These are phyloP conservation scores for Lepidurus apus DNA, from an alignment of 1,140 invertebrate species.

Conservation along the genomic window DNA sequence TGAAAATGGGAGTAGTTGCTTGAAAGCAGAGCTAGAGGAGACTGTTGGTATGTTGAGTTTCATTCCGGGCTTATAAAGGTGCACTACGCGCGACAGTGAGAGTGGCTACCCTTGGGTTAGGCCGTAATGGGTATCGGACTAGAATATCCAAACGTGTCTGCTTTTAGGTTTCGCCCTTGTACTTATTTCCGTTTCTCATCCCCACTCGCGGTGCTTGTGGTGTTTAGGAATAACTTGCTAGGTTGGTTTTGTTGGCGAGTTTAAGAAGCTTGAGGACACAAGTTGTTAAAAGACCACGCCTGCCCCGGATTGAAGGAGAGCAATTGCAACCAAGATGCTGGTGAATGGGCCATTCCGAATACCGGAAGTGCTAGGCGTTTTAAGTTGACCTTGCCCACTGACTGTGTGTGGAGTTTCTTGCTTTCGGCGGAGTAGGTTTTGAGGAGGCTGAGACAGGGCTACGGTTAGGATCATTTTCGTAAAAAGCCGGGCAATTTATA, in stretches of 20 bases:
- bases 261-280: neutral
- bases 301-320: neutral
- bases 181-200: neutral
- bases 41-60: neutral
- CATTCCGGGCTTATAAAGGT: slow-evolving; percentile 4
- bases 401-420: neutral
- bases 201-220: neutral
- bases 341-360: neutral
- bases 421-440: neutral
- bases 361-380: neutral
- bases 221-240: neutral
- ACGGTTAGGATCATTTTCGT: neutral
- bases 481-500: neutral
- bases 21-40: slow-evolving; percentile 8
- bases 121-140: neutral
- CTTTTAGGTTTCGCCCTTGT: slow-evolving; percentile 1
- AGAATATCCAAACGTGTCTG: neutral
- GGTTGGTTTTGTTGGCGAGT: neutral
- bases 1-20: neutral
- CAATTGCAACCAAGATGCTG: neutral
- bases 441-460: neutral
- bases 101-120: slow-evolving; percentile 14
- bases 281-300: neutral
- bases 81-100: neutral
- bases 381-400: neutral